These are phyloP conservation scores for Tipula unca DNA, from an alignment of 2,888 invertebrate genomes.

Conservation along the genomic window DNA sequence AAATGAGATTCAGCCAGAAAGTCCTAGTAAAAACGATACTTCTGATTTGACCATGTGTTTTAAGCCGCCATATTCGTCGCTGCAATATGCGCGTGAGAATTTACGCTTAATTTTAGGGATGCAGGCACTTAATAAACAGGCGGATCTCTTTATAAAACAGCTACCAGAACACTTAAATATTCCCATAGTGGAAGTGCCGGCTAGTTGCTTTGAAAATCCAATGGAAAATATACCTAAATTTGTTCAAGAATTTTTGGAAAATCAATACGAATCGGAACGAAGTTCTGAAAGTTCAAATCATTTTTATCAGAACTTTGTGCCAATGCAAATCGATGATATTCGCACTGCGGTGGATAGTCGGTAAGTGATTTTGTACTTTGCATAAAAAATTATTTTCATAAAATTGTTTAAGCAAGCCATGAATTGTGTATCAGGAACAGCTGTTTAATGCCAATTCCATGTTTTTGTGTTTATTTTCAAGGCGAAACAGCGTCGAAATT, in stretches of 20 bases:
- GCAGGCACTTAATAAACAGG: not conserved
- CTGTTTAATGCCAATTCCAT: not conserved
- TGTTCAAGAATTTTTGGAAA: not conserved
- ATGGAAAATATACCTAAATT: conserved; percentile 23
- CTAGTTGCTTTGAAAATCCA: conserved; percentile 23
- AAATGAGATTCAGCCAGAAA: not conserved
- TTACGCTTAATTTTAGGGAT: not conserved
- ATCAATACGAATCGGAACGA: not conserved
- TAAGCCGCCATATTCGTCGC: not conserved
- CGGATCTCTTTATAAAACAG: not conserved
- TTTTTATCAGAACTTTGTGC: not conserved
- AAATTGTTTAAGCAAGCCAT: not conserved
- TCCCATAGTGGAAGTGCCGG: conserved; percentile 23
- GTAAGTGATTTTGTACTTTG: not conserved
- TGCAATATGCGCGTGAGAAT: not conserved
- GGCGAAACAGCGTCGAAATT: not conserved
- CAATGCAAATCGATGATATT: not conserved
- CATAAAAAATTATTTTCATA: not conserved
- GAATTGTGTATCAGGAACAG: not conserved
- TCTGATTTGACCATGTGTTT: not conserved
- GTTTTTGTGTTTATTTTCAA: not conserved
- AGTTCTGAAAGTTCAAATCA: not conserved
- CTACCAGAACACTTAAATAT: conserved; percentile 15
- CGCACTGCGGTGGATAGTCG: not conserved
- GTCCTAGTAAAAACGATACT: not conserved